A percentile compares a stretch with the other conserved stretches of the same genome.
Conservation (phyloP, 2,888 invertebrate species). For the Nasonia oneida region DNA sequence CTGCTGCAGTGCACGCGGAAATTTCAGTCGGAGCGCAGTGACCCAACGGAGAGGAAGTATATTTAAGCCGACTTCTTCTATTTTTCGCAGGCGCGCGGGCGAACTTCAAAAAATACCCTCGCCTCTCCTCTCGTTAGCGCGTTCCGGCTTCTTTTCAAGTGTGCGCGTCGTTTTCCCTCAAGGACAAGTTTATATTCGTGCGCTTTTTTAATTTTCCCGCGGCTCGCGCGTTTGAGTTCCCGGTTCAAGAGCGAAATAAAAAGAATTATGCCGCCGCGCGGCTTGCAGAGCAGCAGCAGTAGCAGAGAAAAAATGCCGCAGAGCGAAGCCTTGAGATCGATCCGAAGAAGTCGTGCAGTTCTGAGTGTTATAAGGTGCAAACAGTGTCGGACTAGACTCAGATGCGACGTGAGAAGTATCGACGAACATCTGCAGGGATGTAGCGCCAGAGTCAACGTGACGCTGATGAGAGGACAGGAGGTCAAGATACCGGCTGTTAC, state of each 20-base stretch:
- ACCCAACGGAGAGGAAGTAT: not conserved
- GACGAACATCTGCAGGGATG: not conserved
- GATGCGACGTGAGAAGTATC: not conserved
- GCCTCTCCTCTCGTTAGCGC: not conserved
- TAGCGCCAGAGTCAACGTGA: not conserved
- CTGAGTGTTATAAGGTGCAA: not conserved
- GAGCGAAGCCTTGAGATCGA: not conserved
- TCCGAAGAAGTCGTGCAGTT: not conserved
- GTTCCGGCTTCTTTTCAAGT: not conserved
- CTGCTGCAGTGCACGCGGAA: constrained; percentile 37
- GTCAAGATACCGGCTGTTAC: not conserved
- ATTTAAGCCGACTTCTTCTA: not conserved
- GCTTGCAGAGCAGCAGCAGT: not conserved
- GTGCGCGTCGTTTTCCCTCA: not conserved
- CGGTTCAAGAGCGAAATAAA: not conserved
- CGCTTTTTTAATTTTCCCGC: not conserved
- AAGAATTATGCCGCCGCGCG: not conserved
- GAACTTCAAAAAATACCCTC: not conserved
- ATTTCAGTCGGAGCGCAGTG: constrained; percentile 37
- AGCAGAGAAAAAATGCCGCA: not conserved
- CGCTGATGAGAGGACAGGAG: not conserved
- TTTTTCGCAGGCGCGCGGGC: not conserved
- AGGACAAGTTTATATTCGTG: not conserved
- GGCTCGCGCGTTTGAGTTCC: constrained; percentile 3
- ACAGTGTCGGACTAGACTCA: not conserved